These are phyloP conservation scores for Orchestia grillus DNA, from an alignment of 1,140 invertebrate genomes.

Conservation along the genomic window DNA sequence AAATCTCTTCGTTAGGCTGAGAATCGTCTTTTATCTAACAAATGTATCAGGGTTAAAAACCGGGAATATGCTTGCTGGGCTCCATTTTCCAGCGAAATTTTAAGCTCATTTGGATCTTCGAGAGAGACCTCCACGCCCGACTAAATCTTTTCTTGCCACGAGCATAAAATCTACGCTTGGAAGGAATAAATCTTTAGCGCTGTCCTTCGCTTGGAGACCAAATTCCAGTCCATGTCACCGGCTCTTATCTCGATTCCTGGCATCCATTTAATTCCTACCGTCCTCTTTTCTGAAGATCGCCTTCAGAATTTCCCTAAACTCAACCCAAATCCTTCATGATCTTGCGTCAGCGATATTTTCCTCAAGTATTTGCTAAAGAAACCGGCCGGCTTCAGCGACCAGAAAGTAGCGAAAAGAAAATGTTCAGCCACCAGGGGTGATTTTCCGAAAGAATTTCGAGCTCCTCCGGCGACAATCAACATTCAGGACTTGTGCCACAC, in stretches of 20 bases:
- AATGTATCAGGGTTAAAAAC: background rate
- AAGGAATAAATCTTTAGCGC: slow-evolving; percentile 21
- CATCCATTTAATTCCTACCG: slow-evolving; percentile 49
- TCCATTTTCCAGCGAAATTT: slow-evolving; percentile 27
- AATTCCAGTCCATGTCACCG: slow-evolving; percentile 40
- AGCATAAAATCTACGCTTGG: slow-evolving; percentile 44
- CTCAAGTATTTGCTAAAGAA: slow-evolving; percentile 47
- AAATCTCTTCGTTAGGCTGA: no score
- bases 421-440: background rate
- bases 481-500: background rate
- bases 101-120: slow-evolving; percentile 25
- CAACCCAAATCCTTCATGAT: slow-evolving; percentile 17
- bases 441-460: slow-evolving; percentile 8
- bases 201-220: slow-evolving; percentile 12
- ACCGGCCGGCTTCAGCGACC: background rate
- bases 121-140: slow-evolving; percentile 5
- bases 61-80: background rate
- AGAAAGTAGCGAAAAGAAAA: slow-evolving; percentile 41
- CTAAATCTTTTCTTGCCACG: slow-evolving; percentile 32
- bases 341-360: slow-evolving; percentile 35
- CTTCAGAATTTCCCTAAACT: slow-evolving; percentile 33
- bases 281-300: slow-evolving; percentile 34
- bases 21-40: no score
- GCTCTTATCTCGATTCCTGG: slow-evolving; percentile 45
- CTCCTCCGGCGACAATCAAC: slow-evolving; percentile 3